Evolutionary conservation across 1,140 invertebrate species (phyloP), one percentile per base, ranked within the genome.

Genomic region (Monomorium pharaonis): DNA sequence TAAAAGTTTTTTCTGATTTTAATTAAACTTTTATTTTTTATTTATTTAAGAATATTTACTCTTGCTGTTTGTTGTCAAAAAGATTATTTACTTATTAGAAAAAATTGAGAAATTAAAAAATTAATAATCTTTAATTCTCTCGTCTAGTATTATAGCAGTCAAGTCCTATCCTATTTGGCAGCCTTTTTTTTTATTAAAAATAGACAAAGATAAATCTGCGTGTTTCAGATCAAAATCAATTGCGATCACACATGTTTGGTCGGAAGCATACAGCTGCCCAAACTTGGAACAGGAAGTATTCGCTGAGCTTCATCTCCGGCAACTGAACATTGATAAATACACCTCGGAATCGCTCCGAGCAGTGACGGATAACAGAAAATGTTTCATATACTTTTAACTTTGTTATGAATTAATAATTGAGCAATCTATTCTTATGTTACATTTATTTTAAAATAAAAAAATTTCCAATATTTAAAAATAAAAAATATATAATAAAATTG

Each of bases 251-350:
- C 33, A 18, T 74, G 67, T 60, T 58, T 51, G 37, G 51, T 7
- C 37, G 14, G 60, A 18, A 72, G 67, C 27, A 47, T 30, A 58
- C 9, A 14, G 51, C 37, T 58, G 24, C 33, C 37, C 27, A 18
- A 83, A 70, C 49, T 27, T 21, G 33, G 16, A 56, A 6, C 12
- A 81, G 51, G 9, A 58, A 83, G 70, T 58, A 37, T 72, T 83
- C 14, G 24, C 37, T 21, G 33, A 21, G 27, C 44, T 75, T 84
- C 81, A 77, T 77, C 72, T 77, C 56, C 44, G 51, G 24, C 30
- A 37, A 30, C 42, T 10, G 58, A 84, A 65, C 72, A 1, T 51
- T 84, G 81, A 84, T 84, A 84, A 84, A 84, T 84, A 72, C 72
- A 84, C 77, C 24, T 76, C 30, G 56, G 21, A 84, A 12, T 18